phyloP scores from a whole-genome alignment of 2,888 invertebrate species.

The Diarsia rubi region DNA sequence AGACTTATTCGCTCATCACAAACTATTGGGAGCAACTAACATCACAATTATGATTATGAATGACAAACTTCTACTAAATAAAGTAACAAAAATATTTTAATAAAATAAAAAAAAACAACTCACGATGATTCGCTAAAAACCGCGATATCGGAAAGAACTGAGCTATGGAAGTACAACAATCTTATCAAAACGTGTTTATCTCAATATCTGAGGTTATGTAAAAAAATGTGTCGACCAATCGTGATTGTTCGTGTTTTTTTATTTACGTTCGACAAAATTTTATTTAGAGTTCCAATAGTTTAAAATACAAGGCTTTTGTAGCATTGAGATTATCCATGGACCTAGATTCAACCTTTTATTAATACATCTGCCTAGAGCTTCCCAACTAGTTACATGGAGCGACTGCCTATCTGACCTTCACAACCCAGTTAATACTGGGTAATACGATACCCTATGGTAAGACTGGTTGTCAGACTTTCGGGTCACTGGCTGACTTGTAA shows the following conservation, averaged over 20 bases:
- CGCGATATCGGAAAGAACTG: constrained; percentile 15
- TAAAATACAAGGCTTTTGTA: neutral
- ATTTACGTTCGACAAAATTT: neutral
- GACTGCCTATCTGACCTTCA: no score
- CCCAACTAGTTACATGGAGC: no score
- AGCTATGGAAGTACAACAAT: constrained; percentile 8
- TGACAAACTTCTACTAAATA: constrained; percentile 5
- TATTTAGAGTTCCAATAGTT: neutral
- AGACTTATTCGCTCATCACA: neutral
- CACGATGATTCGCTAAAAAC: constrained; percentile 52
- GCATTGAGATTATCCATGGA: neutral
- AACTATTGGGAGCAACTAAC: neutral
- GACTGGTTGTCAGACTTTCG: no score
- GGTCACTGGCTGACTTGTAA: no score
- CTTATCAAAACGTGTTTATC: constrained; percentile 50
- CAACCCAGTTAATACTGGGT: no score
- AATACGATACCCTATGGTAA: no score
- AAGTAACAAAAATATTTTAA: constrained; percentile 16
- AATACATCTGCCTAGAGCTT: neutral
- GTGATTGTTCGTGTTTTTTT: constrained; percentile 20
- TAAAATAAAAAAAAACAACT: constrained; percentile 19
- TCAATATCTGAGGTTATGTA: constrained; percentile 41
- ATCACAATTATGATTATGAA: neutral
- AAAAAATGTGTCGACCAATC: constrained; percentile 33
- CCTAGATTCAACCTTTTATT: neutral